Evolutionary conservation across 2,797 vertebrate species (phyloP), one percentile per base, ranked within the genome.

Genomic region (Cyclura pinguis): DNA sequence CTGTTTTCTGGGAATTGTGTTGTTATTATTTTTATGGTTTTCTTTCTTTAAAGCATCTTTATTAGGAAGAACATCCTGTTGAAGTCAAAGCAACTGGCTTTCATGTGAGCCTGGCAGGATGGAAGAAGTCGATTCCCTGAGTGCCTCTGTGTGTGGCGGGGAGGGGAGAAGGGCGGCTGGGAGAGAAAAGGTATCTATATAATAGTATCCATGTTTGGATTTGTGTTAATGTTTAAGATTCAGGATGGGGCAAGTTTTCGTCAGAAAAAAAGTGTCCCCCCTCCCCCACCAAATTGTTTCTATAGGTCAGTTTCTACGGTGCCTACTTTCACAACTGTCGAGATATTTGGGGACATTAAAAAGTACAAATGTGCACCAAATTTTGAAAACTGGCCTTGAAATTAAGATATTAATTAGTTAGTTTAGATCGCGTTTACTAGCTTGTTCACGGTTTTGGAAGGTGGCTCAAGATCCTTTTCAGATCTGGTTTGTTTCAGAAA

Each of bases 221-320:
- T 35, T 82, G 67, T 73, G 81, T 90, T 81, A 47, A 82, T 90
- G 72, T 32, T 59, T 9, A 52, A 14, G 52, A n/a, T 74, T 90
- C 59, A 85, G 64, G 38, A 78, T 47, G 62, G 32, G 22, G 50
- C 8, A 47, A 27, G 50, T 69, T 59, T 24, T 87, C 80, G 47
- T 74, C 73, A 90, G 74, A 76, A 69, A 81, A 94, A 55, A 64
- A 95, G 84, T 78, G 86, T 29, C n/a, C 90, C 90, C 50, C 55
- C 94, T 93, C 88, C 90, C 88, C 89, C 2, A 52, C 22, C 13
- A 14, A 35, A 35, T 84, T 12, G 38, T 91, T 90, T 85, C 16
- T 94, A 94, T 57, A 80, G 86, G 90, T 78, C 27, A 3, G 74
- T 89, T 80, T 89, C 85, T 72, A 6, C 76, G 10, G 16, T 89